Evolutionary conservation across 2,113 vertebrate genomes (phyloP).

Genomic region (Proterorhinus semilunaris): DNA sequence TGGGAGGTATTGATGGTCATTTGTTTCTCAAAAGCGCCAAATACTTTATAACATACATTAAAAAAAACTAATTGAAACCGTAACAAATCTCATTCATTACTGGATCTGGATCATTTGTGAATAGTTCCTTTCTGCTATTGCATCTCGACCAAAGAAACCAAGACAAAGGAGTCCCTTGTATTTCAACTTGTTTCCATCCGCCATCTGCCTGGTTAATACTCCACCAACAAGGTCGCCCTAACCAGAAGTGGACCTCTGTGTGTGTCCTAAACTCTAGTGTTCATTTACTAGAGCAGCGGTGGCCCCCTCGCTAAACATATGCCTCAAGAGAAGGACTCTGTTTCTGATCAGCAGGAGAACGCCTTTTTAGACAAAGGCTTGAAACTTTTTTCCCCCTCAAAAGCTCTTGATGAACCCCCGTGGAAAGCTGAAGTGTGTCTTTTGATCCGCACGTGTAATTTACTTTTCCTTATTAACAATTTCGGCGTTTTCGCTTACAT

Average conservation of each 20-base stretch:
- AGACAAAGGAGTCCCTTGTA: background rate
- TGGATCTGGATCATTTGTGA: too few species aligned
- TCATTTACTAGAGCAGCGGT: background rate
- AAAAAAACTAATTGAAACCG: too few species aligned
- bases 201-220: background rate
- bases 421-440: slow-evolving; percentile 17
- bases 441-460: slow-evolving; percentile 40
- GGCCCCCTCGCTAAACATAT: slow-evolving; percentile 8
- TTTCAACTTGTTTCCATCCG: background rate
- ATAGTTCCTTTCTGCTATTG: too few species aligned
- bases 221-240: background rate
- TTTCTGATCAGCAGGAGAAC: slow-evolving; percentile 6
- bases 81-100: too few species aligned
- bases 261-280: background rate
- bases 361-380: slow-evolving; percentile 26
- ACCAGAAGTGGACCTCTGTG: background rate
- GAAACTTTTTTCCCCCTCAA: slow-evolving; percentile 3
- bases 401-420: slow-evolving; percentile 26
- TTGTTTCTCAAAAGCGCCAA: too few species aligned
- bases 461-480: slow-evolving; percentile 25
- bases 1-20: too few species aligned
- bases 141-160: background rate
- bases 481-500: slow-evolving; percentile 25
- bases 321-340: slow-evolving; percentile 22
- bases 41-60: too few species aligned